Percentiles rank a stretch among this genome's conserved stretches.
Conservation (phyloP, 2,113 vertebrate genomes). For the Dolichallabes microphthalmus region DNA sequence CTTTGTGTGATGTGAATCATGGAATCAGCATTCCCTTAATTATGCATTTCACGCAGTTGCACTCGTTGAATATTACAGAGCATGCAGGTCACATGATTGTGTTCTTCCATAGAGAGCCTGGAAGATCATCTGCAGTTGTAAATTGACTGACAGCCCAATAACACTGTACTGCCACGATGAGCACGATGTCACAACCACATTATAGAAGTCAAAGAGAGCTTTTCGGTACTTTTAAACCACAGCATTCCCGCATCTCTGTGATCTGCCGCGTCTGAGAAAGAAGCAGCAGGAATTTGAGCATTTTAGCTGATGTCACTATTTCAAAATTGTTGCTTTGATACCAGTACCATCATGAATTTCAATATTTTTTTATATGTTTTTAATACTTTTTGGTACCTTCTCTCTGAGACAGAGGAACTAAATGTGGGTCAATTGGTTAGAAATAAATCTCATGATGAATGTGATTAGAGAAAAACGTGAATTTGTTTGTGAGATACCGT, state of each 20-base stretch:
- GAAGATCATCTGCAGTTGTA: not conserved
- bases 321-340: not conserved
- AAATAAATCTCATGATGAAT: no score
- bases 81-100: not conserved
- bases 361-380: no score
- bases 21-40: not conserved
- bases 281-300: not conserved
- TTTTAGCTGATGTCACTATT: no score
- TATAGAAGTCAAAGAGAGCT: not conserved
- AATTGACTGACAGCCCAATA: not conserved
- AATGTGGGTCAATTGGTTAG: no score
- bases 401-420: no score
- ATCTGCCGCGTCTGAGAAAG: not conserved
- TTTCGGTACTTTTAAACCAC: not conserved
- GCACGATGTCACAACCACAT: not conserved
- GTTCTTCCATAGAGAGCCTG: not conserved
- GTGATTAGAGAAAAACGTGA: no score
- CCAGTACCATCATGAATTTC: not conserved
- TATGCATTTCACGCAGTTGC: not conserved
- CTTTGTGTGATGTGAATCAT: not conserved
- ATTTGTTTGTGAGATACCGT: no score
- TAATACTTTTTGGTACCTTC: no score
- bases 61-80: not conserved
- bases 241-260: not conserved
- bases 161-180: not conserved